Conservation (phyloP, 2,888 invertebrate species). For the Linhomoeus sp. region DNA sequence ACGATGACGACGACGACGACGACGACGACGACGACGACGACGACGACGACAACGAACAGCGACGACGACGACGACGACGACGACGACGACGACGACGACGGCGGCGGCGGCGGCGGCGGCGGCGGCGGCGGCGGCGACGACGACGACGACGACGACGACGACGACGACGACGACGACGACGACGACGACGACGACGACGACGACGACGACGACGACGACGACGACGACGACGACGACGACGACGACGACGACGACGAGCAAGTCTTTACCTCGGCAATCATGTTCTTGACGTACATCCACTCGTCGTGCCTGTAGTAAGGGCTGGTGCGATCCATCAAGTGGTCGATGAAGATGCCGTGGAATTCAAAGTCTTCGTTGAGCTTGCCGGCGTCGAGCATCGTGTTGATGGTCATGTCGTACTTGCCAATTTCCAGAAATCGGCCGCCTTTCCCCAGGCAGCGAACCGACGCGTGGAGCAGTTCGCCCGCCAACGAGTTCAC, state of each 20-base stretch:
- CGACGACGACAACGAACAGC: too few species aligned
- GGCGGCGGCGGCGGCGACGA: not conserved
- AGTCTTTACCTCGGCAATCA: not conserved
- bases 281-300: not conserved
- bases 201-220: not conserved
- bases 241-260: not conserved
- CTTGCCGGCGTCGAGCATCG: conserved; percentile 66
- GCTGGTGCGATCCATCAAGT: not conserved
- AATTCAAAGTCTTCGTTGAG: conserved; percentile 86
- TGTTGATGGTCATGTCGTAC: conserved; percentile 72
- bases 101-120: not conserved
- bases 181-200: not conserved
- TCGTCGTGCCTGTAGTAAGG: not conserved
- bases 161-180: not conserved
- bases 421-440: conserved; percentile 91
- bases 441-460: conserved; percentile 69
- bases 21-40: too few species aligned
- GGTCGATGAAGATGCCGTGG: conserved; percentile 81
- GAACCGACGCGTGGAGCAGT: conserved; percentile 50
- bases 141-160: not conserved
- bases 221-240: not conserved
- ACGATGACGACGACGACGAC: too few species aligned
- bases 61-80: not conserved
- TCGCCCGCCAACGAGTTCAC: conserved; percentile 90
- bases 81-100: not conserved